Evolutionary conservation across 2,797 vertebrate species (phyloP).

Genomic region (Tachyglossus aculeatus): DNA sequence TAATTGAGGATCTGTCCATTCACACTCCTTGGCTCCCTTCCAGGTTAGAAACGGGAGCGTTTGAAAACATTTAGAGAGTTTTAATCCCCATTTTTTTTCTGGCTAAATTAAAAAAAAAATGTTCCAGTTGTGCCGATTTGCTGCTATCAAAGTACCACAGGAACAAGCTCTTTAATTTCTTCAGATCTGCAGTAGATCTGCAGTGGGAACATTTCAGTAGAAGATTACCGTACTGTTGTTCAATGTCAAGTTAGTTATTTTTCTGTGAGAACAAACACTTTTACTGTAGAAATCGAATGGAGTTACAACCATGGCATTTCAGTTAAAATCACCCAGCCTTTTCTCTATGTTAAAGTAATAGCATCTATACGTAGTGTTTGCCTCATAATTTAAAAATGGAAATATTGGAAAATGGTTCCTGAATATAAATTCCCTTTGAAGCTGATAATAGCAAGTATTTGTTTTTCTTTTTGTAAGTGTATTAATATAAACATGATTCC

Average conservation of each 20-base stretch:
- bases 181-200: conserved; percentile 31
- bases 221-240: neutral
- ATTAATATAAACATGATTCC: neutral
- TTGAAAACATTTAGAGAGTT: conserved; percentile 67
- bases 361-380: neutral
- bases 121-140: accelerated
- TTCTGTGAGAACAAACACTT: conserved; percentile 27
- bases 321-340: conserved; percentile 21
- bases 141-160: neutral
- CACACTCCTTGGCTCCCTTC: conserved; percentile 66
- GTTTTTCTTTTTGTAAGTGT: neutral
- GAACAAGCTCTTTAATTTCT: conserved; percentile 28
- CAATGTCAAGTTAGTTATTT: conserved; percentile 34
- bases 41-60: conserved; percentile 68
- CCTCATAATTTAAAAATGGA: conserved; percentile 20
- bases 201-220: conserved; percentile 26
- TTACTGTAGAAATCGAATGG: conserved; percentile 20
- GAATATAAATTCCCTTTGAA: neutral
- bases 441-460: neutral
- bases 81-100: conserved; percentile 74
- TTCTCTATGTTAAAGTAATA: neutral
- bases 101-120: neutral
- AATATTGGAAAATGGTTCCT: conserved; percentile 15
- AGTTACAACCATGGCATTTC: conserved; percentile 12
- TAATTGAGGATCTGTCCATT: conserved; percentile 70